Evolutionary conservation across 2,797 vertebrate species (phyloP).

Genomic region (Micromesistius poutassou): DNA sequence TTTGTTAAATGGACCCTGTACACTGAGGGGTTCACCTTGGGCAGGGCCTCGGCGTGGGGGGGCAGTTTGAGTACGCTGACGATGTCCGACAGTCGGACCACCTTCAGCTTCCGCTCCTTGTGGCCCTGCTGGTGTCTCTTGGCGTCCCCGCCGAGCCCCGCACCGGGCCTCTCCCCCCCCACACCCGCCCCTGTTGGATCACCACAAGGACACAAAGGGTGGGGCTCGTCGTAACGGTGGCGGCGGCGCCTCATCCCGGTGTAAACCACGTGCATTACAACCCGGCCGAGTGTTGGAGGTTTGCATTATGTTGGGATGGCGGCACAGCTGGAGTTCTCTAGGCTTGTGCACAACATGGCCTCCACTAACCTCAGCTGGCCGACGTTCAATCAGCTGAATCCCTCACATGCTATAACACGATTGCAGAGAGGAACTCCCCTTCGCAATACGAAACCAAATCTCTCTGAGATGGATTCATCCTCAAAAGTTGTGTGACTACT

Average conservation of each 20-base stretch:
- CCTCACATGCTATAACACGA: neutral
- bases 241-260: neutral
- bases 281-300: neutral
- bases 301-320: neutral
- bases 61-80: conserved; percentile 77
- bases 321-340: neutral
- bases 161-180: conserved; percentile 21
- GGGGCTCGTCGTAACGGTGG: neutral
- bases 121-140: conserved; percentile 58
- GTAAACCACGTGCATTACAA: too few species aligned
- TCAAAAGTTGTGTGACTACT: too few species aligned
- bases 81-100: conserved; percentile 82
- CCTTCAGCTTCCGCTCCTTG: conserved; percentile 74
- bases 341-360: neutral
- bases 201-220: neutral
- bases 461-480: too few species aligned
- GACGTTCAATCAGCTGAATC: neutral
- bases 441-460: neutral
- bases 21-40: conserved; percentile 72
- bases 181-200: conserved; percentile 30
- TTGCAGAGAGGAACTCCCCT: neutral
- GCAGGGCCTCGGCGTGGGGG: conserved; percentile 76
- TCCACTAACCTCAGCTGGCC: neutral
- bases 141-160: conserved; percentile 16
- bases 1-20: too few species aligned